Conservation (phyloP, 1,140 invertebrate species). For the Diuraphis noxia region DNA sequence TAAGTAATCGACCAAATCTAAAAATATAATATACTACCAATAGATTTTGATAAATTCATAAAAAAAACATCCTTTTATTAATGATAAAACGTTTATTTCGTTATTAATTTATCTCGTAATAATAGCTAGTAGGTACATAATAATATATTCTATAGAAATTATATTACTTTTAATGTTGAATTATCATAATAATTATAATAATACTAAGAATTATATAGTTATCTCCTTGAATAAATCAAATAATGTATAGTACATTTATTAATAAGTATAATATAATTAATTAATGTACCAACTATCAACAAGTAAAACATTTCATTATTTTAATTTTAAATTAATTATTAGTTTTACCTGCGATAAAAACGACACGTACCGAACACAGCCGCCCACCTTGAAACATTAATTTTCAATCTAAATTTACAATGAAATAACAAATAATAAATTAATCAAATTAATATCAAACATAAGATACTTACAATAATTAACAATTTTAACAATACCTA, state of each 20-base stretch:
- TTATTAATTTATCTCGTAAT: neutral
- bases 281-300: neutral
- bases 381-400: no score
- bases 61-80: neutral
- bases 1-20: neutral
- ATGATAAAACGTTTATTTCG: neutral
- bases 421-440: no score
- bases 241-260: neutral
- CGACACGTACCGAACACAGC: no score
- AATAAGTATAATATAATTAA: neutral
- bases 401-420: no score
- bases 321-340: neutral
- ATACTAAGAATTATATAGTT: neutral
- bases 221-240: neutral
- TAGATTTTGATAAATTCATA: neutral
- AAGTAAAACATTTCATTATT: neutral
- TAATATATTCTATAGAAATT: no score
- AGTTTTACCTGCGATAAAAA: no score
- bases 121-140: no score
- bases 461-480: no score
- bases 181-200: neutral
- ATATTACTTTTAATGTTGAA: neutral
- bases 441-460: no score
- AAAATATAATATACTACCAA: neutral
- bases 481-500: no score